Evolutionary conservation across 2,888 invertebrate genomes (phyloP).

Genomic region (Ennomos fuscantarius): DNA sequence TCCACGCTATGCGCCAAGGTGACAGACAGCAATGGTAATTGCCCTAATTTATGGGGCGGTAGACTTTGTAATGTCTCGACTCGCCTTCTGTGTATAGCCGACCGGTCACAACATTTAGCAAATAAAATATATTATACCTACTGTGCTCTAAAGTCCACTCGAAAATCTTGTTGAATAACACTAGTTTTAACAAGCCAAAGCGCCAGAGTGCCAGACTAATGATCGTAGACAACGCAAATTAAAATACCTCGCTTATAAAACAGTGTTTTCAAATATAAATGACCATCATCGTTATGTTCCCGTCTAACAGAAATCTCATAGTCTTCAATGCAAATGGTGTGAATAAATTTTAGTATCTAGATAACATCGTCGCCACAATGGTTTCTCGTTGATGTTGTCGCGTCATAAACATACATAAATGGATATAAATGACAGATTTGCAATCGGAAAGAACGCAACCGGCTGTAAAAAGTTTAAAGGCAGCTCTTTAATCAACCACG

Average conservation of each 20-base stretch:
- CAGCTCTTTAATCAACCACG: constrained; percentile 55
- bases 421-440: constrained; percentile 68
- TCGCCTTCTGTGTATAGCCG: constrained; percentile 52
- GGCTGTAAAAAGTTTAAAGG: constrained; percentile 59
- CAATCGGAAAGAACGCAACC: constrained; percentile 56
- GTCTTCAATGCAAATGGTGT: constrained; percentile 29
- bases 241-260: constrained; percentile 4
- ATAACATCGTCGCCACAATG: constrained; percentile 46
- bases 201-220: constrained; percentile 20
- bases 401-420: constrained; percentile 55
- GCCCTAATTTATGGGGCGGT: constrained; percentile 56
- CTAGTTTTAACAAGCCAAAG: constrained; percentile 16
- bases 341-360: constrained; percentile 39
- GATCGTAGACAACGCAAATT: constrained; percentile 1
- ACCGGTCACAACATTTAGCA: constrained; percentile 47
- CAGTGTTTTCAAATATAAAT: constrained; percentile 15
- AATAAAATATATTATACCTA: constrained; percentile 28
- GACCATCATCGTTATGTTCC: constrained; percentile 12
- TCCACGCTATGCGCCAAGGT: constrained; percentile 56
- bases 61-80: constrained; percentile 48
- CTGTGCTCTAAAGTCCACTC: constrained; percentile 2
- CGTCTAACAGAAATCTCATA: constrained; percentile 20
- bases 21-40: constrained; percentile 67
- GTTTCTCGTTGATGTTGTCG: constrained; percentile 46
- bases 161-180: constrained; percentile 14